Conservation (phyloP, 2,888 invertebrate genomes). For the Sphaeridia pumilis region DNA sequence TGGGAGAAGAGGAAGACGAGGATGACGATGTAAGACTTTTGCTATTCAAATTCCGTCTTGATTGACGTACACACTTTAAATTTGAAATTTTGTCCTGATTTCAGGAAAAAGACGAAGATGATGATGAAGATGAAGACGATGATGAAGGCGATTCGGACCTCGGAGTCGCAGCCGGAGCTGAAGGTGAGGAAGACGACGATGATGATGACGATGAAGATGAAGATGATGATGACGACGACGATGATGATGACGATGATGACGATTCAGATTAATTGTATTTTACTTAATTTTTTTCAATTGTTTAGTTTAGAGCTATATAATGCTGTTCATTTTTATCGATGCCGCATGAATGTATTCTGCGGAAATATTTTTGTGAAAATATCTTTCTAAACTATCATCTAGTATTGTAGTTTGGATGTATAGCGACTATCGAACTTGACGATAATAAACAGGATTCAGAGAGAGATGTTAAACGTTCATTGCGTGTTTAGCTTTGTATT, state of each 20-base stretch:
- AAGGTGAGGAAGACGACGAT: constrained; percentile 6
- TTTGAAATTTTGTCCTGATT: constrained; percentile 1
- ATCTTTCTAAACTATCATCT: too few relatives aligned
- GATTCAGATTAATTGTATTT: constrained; percentile 10
- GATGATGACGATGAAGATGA: constrained; percentile 16
- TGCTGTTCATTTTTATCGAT: too few relatives aligned
- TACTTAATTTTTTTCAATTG: too few relatives aligned
- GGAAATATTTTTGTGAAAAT: too few relatives aligned
- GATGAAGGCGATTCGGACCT: constrained; percentile 20
- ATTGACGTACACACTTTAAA: constrained; percentile 4
- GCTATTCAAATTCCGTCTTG: constrained; percentile 9
- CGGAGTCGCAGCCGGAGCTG: too few relatives aligned
- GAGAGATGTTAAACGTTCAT: too few relatives aligned
- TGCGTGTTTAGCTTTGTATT: too few relatives aligned
- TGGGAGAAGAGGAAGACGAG: constrained; percentile 16
- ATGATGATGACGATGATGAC: constrained; percentile 24
- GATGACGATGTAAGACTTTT: constrained; percentile 15
- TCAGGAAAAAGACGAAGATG: constrained; percentile 13
- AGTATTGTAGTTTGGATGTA: too few relatives aligned
- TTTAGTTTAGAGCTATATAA: too few relatives aligned
- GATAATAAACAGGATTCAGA: too few relatives aligned
- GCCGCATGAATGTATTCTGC: too few relatives aligned
- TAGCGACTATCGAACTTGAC: too few relatives aligned
- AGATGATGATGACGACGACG: constrained; percentile 21
- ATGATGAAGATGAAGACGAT: constrained; percentile 19